Evolutionary conservation across 1,140 invertebrate species (phyloP).

Genomic region (Trichomalopsis sarcophagae): DNA sequence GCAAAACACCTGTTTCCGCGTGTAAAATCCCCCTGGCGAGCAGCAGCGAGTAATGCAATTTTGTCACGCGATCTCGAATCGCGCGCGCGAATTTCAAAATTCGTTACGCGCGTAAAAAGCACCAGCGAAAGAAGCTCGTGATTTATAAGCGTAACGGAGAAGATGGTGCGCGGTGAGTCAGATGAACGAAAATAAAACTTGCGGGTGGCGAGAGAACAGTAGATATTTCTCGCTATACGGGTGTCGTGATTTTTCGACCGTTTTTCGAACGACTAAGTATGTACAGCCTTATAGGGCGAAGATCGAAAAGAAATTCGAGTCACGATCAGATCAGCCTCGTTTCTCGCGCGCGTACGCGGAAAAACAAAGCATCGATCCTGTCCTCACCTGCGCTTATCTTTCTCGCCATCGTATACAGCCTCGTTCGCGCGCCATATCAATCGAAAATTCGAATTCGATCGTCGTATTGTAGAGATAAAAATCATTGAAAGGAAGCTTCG

Average conservation of each 20-base stretch:
- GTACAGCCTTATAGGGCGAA: too few relatives aligned
- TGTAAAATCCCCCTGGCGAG: neutral
- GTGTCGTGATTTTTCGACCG: neutral
- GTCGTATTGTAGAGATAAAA: neutral
- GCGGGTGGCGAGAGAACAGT: neutral
- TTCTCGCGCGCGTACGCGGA: neutral
- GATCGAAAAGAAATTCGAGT: neutral
- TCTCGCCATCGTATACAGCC: neutral
- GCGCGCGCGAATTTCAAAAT: conserved; percentile 6
- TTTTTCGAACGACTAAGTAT: too few relatives aligned
- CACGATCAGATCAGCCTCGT: conserved; percentile 6
- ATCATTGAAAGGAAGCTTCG: neutral
- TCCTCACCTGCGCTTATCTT: neutral
- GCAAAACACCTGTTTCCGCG: conserved; percentile 37
- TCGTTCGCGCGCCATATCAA: neutral
- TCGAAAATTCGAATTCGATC: neutral
- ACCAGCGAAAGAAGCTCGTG: neutral
- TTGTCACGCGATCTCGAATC: conserved; percentile 18
- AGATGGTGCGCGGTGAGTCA: neutral
- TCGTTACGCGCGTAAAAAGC: neutral
- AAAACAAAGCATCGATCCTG: neutral
- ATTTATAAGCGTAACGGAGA: neutral
- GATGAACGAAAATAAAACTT: neutral
- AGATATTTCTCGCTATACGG: too few relatives aligned
- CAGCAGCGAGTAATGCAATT: neutral